Evolutionary conservation across 2,888 invertebrate species (phyloP).

Genomic region (Tryphoninae sp.): DNA sequence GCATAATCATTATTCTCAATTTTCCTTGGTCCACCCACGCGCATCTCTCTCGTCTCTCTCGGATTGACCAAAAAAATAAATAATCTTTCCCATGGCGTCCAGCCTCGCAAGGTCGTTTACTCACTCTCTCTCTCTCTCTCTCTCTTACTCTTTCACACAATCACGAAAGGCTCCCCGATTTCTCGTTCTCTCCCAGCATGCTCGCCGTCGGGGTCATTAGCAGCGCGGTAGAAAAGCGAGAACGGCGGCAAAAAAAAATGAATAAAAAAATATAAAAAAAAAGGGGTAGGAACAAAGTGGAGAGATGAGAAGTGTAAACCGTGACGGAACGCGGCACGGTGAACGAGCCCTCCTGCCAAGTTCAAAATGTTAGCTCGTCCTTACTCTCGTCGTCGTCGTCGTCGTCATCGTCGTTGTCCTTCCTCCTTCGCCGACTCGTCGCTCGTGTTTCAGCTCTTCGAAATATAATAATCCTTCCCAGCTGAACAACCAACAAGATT

Average conservation of each 20-base stretch:
- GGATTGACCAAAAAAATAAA: background rate
- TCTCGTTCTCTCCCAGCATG: conserved; percentile 62
- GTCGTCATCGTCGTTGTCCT: background rate
- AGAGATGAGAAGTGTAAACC: conserved; percentile 58
- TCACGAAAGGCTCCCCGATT: conserved; percentile 59
- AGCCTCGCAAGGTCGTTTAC: conserved; percentile 54
- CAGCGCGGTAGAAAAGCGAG: conserved; percentile 52
- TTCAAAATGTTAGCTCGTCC: conserved; percentile 31
- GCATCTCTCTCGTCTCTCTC: conserved; percentile 10
- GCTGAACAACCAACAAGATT: conserved; percentile 16
- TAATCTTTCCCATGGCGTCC: conserved; percentile 34
- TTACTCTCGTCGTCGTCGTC: conserved; percentile 19
- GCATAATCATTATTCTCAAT: conserved; percentile 33
- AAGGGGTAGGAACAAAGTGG: conserved; percentile 28
- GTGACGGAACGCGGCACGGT: conserved; percentile 57
- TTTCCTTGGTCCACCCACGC: conserved; percentile 48
- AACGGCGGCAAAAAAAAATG: conserved; percentile 29
- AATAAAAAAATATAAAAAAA: conserved; percentile 17
- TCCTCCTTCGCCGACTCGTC: conserved; percentile 19
- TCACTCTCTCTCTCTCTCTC: conserved; percentile 1
- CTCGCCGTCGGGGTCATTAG: conserved; percentile 61
- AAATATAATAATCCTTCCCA: conserved; percentile 43
- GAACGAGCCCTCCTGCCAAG: conserved; percentile 60
- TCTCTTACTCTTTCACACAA: conserved; percentile 9
- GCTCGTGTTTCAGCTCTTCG: conserved; percentile 44